Percentiles rank a stretch among this genome's conserved stretches.
Evolutionary conservation across 2,888 invertebrate genomes (phyloP).

Genomic region (Pollenia amentaria): DNA sequence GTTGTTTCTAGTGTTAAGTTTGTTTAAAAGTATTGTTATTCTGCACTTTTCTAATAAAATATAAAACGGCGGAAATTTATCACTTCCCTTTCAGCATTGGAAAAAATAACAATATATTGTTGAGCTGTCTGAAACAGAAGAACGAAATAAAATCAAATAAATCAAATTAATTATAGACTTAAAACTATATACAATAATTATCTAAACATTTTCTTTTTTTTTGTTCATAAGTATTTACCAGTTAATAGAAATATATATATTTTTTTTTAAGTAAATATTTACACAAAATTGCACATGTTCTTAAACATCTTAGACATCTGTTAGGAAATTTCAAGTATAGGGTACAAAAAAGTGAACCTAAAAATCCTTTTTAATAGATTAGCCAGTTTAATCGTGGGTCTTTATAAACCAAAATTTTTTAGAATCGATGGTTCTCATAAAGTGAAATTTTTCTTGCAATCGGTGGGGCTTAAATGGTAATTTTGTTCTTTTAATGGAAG

Average conservation of each 20-base stretch:
- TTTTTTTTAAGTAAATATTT: slow-evolving; percentile 31
- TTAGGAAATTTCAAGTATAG: too few species aligned
- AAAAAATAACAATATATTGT: not conserved
- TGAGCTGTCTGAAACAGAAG: not conserved
- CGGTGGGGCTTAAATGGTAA: too few species aligned
- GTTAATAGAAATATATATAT: not conserved
- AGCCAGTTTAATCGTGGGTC: too few species aligned
- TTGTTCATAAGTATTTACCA: not conserved
- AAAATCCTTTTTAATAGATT: too few species aligned
- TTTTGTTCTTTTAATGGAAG: too few species aligned
- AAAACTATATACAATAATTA: slow-evolving; percentile 15
- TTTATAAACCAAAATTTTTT: too few species aligned
- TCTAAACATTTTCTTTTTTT: not conserved
- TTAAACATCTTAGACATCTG: too few species aligned
- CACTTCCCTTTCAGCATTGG: slow-evolving; percentile 32
- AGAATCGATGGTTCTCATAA: too few species aligned
- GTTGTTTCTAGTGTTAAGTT: too few species aligned
- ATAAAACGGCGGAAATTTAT: slow-evolving; percentile 47
- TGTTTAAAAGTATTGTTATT: not conserved
- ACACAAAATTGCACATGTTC: not conserved
- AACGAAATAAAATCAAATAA: not conserved
- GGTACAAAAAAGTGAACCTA: too few species aligned
- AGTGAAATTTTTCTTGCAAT: too few species aligned
- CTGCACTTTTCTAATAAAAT: slow-evolving; percentile 45
- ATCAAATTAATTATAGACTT: slow-evolving; percentile 16